Percentiles rank a stretch among this genome's conserved stretches.
Evolutionary conservation across 2,113 vertebrate genomes (phyloP).

Genomic region (Cygnus atratus): DNA sequence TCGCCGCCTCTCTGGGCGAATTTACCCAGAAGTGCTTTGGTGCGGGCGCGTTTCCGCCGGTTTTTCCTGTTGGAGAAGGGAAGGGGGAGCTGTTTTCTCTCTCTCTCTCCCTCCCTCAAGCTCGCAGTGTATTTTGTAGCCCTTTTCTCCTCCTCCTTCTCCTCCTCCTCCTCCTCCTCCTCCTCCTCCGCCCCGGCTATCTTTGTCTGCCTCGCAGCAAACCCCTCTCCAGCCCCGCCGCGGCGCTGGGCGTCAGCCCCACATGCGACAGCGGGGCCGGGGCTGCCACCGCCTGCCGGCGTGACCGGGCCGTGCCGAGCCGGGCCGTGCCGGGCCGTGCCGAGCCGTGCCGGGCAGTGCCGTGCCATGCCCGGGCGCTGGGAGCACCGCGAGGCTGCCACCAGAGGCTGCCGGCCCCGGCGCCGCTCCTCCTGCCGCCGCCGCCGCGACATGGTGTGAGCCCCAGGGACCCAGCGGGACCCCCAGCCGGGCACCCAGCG

Average conservation of each 20-base stretch:
- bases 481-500: too few relatives aligned
- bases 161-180: neutral
- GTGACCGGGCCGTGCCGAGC: neutral
- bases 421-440: constrained; percentile 51
- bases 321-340: too few relatives aligned
- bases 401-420: constrained; percentile 31
- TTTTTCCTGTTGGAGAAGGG: constrained; percentile 69
- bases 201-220: constrained; percentile 67
- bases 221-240: neutral
- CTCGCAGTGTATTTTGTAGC: constrained; percentile 43
- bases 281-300: neutral
- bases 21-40: constrained; percentile 67
- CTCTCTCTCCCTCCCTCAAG: neutral
- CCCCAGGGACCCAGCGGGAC: too few relatives aligned
- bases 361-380: constrained; percentile 46
- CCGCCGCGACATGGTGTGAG: constrained; percentile 82
- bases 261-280: constrained; percentile 12
- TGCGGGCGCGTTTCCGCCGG: constrained; percentile 71
- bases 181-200: constrained; percentile 52
- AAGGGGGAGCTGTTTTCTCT: constrained; percentile 69
- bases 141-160: constrained; percentile 44
- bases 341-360: too few relatives aligned
- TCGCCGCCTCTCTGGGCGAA: neutral
- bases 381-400: constrained; percentile 44
- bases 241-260: constrained; percentile 1